Percentiles rank a stretch among this genome's conserved stretches.
phyloP scores from a whole-genome alignment of 2,888 invertebrate genomes.

The Troilus luridus region DNA sequence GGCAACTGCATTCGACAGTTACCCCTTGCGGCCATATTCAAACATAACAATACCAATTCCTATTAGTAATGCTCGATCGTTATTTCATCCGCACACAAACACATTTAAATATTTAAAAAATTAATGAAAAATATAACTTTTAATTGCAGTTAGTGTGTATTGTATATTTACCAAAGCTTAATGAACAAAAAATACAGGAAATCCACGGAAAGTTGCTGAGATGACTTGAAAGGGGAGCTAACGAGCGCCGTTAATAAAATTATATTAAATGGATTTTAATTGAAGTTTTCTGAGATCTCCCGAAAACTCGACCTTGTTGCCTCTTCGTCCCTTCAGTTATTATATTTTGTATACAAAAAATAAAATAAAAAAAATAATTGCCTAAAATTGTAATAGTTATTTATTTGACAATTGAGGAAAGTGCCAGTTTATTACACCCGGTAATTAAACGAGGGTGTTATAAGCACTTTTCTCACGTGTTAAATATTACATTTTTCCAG shows the following conservation, averaged over 20 bases:
- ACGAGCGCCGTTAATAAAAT: neutral
- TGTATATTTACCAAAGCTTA: neutral
- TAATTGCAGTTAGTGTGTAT: neutral
- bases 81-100: too few species aligned
- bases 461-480: too few species aligned
- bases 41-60: too few species aligned
- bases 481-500: too few species aligned
- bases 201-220: neutral
- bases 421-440: too few species aligned
- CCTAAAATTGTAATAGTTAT: too few species aligned
- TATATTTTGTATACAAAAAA: neutral
- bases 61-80: too few species aligned
- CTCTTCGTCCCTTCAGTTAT: neutral
- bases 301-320: neutral
- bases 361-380: neutral
- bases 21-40: too few species aligned
- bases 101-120: neutral
- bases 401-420: too few species aligned
- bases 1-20: too few species aligned
- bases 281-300: neutral
- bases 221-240: neutral
- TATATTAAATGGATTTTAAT: constrained; percentile 1
- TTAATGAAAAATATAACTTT: neutral
- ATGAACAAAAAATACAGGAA: neutral
- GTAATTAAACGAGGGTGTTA: too few species aligned